Percentiles rank a stretch among this genome's conserved stretches.
phyloP scores from a whole-genome alignment of 2,888 invertebrate species.

The Meteorus colon region DNA sequence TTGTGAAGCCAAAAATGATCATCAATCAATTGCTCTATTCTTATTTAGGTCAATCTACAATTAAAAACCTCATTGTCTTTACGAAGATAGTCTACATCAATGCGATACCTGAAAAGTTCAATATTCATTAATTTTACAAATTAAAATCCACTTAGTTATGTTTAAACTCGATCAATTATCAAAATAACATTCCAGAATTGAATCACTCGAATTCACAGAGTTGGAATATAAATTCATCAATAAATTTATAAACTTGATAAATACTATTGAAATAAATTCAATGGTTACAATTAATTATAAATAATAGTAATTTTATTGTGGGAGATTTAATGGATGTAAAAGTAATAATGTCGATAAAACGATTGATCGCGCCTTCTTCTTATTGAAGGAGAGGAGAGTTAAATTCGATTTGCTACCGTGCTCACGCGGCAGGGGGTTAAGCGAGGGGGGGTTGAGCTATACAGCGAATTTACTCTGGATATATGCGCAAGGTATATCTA shows the following conservation, averaged over 20 bases:
- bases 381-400: conserved; percentile 25
- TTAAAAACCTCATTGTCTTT: too few species aligned
- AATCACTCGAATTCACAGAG: too few species aligned
- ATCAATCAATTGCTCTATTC: too few species aligned
- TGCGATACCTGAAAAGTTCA: too few species aligned
- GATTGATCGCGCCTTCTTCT: conserved; percentile 35
- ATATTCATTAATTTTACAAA: too few species aligned
- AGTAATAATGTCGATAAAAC: conserved; percentile 40
- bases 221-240: too few species aligned
- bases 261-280: conserved; percentile 1
- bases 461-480: conserved; percentile 19
- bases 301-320: conserved; percentile 25
- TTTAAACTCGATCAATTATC: too few species aligned
- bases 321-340: conserved; percentile 30
- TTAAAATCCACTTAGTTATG: too few species aligned
- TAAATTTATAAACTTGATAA: background rate
- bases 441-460: conserved; percentile 17
- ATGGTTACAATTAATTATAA: conserved; percentile 18
- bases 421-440: conserved; percentile 15
- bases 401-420: conserved; percentile 41
- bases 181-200: too few species aligned
- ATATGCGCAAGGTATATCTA: conserved; percentile 4
- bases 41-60: too few species aligned
- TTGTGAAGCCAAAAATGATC: too few species aligned
- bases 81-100: too few species aligned